Base-by-base conservation (phyloP, 2,113 vertebrate genomes). In the Vulpes vulpes region DNA sequence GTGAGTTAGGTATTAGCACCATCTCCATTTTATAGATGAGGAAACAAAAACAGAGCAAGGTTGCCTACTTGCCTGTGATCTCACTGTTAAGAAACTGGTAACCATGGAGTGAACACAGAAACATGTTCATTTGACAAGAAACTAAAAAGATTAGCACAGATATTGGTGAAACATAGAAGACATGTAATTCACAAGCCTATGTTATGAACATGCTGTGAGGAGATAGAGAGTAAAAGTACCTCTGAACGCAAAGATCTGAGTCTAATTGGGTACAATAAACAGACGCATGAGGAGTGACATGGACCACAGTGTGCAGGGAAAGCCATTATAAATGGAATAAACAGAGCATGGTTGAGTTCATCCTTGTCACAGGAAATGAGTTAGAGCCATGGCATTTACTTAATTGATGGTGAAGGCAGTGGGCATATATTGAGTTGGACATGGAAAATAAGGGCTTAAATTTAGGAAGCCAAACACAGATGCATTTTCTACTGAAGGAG, bases 191-290 rank as follows among this genome's bases (percentile, higher is more conserved):
- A 6, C 16, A 69, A 60, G 79, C 49, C 43, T 85, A 57, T 62
- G 22, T 71, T 83, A 20, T n/a, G 67, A 86, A 90, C 55, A 65
- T 74, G 67, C 84, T 94, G 80, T 79, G 89, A 92, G 27, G 83
- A 96, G 51, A 95, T 19, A n/a, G 6, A 49, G 89, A 88, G 95
- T 89, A 35, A 85, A 97, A 35, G 76, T 3, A 82, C 62, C 65
- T 85, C 84, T 92, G 67, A 92, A 79, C 20, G 1, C 67, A 60
- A 9, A 92, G 93, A 69, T 83, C n/a, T 49, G 79, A 27, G 65
- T 90, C 67, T 97, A 96, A 97, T 81, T 96, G 92, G 62, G 86
- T 43, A 83, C 94, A 98, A 96, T 92, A 97, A 95, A 93, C 83
- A 95, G 93, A 92, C 80, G 96, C 92, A 55, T n/a, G 86, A 96